Evolutionary conservation across 2,888 invertebrate species (phyloP), one percentile per base, ranked within the genome.

Genomic region (Clistopyga incitator): DNA sequence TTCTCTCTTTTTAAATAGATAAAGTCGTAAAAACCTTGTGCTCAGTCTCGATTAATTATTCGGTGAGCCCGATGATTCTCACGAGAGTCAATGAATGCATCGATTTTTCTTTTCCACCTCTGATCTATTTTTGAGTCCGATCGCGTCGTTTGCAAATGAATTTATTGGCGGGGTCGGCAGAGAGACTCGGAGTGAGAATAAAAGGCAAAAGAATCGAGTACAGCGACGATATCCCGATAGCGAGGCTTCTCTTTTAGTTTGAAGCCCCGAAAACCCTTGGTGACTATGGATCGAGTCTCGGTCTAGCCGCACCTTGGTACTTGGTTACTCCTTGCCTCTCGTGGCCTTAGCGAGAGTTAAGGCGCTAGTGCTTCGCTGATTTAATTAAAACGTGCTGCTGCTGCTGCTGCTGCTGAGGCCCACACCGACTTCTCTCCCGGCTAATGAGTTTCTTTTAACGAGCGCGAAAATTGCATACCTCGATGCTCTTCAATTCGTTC

Each of bases 361-460:
- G 20, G 50, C 72, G 67, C 34, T n/a, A 38, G 50, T n/a, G 67
- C 65, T 72, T 15, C 71, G 76, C 38, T 50, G 71, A 77, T 77
- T 81, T 59, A 77, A 81, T 81, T 65, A 71, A 81, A 72, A 45
- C 71, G 47, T 18, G 42, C 50, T 50, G 61, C 61, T 34, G 10
- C 64, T 42, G 10, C 64, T 42, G 20, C 61, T 61, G 59, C 68
- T 42, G 29, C 38, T 42, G 23, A 20, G 65, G 65, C 47, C 42
- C 68, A 47, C 6, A 71, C 45, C 47, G 38, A 25, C 15, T 15
- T 61, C 25, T 8, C 34, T 25, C 18, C 52, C 45, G 70, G 71
- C 67, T 81, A 81, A 77, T 77, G 81, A 81, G 77, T 81, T 81
- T 67, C 38, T 77, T 81, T 72, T 81, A 77, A 81, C 56, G 71